phyloP scores from a whole-genome alignment of 2,113 vertebrate species.

The Burhinus oedicnemus region DNA sequence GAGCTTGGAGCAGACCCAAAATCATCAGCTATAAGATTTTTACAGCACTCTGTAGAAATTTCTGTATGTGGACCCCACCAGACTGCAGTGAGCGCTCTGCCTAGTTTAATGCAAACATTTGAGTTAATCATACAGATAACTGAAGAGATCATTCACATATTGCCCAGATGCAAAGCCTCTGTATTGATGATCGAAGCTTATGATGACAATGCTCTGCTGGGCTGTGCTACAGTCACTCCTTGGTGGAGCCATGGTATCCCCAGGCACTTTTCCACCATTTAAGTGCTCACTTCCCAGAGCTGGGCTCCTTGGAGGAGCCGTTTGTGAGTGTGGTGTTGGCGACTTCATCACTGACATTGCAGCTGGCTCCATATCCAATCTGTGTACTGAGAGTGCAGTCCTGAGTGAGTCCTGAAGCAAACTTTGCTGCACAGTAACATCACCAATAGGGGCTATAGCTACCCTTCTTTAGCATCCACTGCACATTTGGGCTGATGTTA shows the following conservation, averaged over 20 bases:
- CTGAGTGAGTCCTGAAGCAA: not conserved
- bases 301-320: not conserved
- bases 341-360: not conserved
- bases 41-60: not conserved
- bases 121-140: not conserved
- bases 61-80: not conserved
- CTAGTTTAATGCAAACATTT: not conserved
- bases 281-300: not conserved
- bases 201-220: not conserved
- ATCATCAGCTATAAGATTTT: not conserved
- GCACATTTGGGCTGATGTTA: not conserved
- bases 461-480: not conserved
- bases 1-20: not conserved
- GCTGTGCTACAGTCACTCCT: not conserved
- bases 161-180: not conserved
- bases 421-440: not conserved
- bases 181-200: not conserved
- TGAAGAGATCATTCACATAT: not conserved
- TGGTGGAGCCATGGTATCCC: not conserved
- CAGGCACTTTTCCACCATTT: not conserved
- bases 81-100: not conserved
- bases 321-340: not conserved
- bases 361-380: not conserved
- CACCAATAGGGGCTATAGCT: not conserved
- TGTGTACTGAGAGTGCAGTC: too few relatives aligned